Evolutionary conservation across 2,797 vertebrate species (phyloP).

Genomic region (Tadarida brasiliensis): DNA sequence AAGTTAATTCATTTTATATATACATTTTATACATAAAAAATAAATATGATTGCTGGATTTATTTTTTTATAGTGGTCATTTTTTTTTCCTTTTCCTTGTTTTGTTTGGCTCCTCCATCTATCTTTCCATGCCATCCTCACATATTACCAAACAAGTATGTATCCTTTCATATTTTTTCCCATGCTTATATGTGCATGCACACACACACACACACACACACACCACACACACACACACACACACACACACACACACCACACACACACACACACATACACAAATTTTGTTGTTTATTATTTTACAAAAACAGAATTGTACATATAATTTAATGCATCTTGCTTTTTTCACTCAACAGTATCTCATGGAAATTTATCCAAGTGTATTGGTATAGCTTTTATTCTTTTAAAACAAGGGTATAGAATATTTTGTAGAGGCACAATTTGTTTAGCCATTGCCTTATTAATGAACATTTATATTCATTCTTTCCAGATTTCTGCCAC

Average conservation of each 20-base stretch:
- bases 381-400: slow-evolving; percentile 3
- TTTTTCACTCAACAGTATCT: slow-evolving; percentile 17
- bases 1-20: slow-evolving; percentile 48
- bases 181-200: background rate
- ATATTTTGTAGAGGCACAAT: slow-evolving; percentile 29
- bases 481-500: slow-evolving; percentile 38
- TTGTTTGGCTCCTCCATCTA: slow-evolving; percentile 1
- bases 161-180: slow-evolving; percentile 34
- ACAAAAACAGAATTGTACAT: slow-evolving; percentile 35
- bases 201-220: background rate
- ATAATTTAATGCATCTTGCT: background rate
- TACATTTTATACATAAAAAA: slow-evolving; percentile 8
- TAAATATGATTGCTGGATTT: slow-evolving; percentile 6
- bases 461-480: slow-evolving; percentile 9
- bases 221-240: background rate
- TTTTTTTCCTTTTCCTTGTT: background rate
- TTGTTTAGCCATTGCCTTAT: slow-evolving; percentile 22
- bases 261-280: background rate
- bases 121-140: background rate
- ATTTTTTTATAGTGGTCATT: background rate
- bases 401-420: slow-evolving; percentile 47
- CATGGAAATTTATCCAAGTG: slow-evolving; percentile 32
- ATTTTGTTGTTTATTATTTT: slow-evolving; percentile 29
- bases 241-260: background rate
- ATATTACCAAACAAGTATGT: slow-evolving; percentile 25